Conservation (phyloP, 2,113 vertebrate genomes). For the Apaloderma vittatum region DNA sequence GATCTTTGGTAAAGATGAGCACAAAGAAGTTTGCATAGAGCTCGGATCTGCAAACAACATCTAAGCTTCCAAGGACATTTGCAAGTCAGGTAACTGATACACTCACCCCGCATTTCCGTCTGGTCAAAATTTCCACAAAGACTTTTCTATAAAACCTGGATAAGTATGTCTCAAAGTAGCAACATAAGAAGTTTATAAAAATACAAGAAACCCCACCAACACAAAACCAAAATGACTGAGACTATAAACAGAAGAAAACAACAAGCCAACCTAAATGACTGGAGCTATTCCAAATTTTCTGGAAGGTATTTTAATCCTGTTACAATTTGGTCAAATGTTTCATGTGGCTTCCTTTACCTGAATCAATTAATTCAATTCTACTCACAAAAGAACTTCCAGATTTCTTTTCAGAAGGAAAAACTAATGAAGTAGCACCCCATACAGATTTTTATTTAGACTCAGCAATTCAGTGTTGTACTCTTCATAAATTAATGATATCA, state of each 20-base stretch:
- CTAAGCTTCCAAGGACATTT: not conserved
- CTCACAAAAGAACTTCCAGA: not conserved
- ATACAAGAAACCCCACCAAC: not conserved
- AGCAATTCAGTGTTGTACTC: not conserved
- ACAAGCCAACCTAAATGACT: not conserved
- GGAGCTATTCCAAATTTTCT: not conserved
- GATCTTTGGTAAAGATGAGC: not conserved
- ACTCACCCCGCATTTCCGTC: fast-evolving
- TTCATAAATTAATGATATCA: not conserved
- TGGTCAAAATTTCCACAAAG: not conserved
- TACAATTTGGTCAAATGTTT: not conserved
- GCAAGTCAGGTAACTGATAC: not conserved
- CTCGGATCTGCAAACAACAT: not conserved
- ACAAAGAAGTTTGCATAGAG: not conserved
- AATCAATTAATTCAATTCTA: not conserved
- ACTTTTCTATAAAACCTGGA: not conserved
- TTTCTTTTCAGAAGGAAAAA: not conserved
- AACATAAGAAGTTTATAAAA: not conserved
- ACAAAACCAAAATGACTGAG: not conserved
- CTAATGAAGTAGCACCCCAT: not conserved
- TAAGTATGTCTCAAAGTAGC: not conserved
- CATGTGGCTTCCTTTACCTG: not conserved
- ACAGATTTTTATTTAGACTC: not conserved
- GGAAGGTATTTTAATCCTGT: not conserved
- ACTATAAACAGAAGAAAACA: not conserved